These are phyloP conservation scores for Machaerirhynchus nigripectus DNA, from an alignment of 2,113 vertebrate genomes.

Conservation along the genomic window DNA sequence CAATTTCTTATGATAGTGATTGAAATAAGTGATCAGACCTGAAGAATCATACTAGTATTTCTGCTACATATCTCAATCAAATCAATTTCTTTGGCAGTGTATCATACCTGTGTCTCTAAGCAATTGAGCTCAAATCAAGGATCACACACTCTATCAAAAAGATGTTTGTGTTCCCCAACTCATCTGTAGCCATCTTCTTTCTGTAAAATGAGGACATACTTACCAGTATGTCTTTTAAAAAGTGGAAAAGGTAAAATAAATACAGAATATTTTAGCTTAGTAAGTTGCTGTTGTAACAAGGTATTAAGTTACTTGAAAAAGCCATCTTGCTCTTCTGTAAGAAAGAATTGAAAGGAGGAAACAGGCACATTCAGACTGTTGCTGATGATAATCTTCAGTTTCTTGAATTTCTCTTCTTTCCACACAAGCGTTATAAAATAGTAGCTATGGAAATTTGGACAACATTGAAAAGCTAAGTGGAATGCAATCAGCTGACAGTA, in stretches of 20 bases:
- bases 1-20: background rate
- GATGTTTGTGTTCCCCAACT: background rate
- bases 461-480: slow-evolving; percentile 5
- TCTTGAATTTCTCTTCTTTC: background rate
- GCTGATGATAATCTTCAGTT: background rate
- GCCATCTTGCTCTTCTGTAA: background rate
- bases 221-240: background rate
- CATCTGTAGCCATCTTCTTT: background rate
- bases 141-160: background rate
- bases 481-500: background rate
- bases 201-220: background rate
- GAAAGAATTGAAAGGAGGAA: background rate
- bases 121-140: background rate
- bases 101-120: background rate
- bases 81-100: background rate
- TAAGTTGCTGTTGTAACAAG: background rate
- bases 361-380: background rate
- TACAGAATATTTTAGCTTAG: background rate
- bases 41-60: background rate
- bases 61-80: background rate
- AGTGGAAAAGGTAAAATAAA: background rate
- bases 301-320: background rate
- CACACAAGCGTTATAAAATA: background rate
- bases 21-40: background rate
- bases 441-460: slow-evolving; percentile 13